Conservation (phyloP, 2,797 vertebrate species). For the Pogonophryne albipinna region DNA sequence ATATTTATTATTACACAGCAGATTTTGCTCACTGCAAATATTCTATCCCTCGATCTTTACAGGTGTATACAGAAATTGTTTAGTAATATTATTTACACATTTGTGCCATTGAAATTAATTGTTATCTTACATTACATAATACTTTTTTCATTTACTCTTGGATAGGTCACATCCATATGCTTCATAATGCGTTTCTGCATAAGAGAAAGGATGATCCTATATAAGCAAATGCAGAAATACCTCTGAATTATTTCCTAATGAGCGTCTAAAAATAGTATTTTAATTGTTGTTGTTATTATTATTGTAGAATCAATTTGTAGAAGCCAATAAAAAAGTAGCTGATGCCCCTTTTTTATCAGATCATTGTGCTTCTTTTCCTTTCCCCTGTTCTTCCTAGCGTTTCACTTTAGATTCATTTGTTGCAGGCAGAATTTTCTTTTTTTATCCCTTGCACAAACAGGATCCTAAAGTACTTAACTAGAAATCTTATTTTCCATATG, state of each 20-base stretch:
- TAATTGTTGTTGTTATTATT: not conserved
- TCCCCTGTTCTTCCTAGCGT: not conserved
- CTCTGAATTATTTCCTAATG: not conserved
- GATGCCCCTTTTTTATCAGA: not conserved
- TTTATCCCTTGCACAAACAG: constrained; percentile 72
- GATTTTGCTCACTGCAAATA: constrained; percentile 19
- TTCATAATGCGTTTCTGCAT: constrained; percentile 10
- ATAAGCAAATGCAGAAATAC: not conserved
- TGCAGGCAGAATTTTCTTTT: constrained; percentile 39
- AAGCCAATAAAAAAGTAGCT: constrained; percentile 2
- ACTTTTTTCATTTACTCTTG: constrained; percentile 2
- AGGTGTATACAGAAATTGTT: constrained; percentile 30
- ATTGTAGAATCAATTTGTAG: not conserved
- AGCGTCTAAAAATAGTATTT: not conserved
- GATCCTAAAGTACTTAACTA: constrained; percentile 77
- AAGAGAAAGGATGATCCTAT: not conserved
- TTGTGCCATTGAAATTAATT: not conserved
- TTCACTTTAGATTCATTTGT: constrained; percentile 44
- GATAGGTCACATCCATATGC: constrained; percentile 13
- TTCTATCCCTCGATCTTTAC: constrained; percentile 13
- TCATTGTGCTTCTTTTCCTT: not conserved
- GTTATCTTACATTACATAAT: not conserved
- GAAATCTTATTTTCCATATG: constrained; percentile 80
- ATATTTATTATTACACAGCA: constrained; percentile 25
- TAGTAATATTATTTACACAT: not conserved